Percentiles rank a stretch among this genome's conserved stretches.
phyloP scores from a whole-genome alignment of 2,888 invertebrate genomes.

The Liodrosophila aerea region DNA sequence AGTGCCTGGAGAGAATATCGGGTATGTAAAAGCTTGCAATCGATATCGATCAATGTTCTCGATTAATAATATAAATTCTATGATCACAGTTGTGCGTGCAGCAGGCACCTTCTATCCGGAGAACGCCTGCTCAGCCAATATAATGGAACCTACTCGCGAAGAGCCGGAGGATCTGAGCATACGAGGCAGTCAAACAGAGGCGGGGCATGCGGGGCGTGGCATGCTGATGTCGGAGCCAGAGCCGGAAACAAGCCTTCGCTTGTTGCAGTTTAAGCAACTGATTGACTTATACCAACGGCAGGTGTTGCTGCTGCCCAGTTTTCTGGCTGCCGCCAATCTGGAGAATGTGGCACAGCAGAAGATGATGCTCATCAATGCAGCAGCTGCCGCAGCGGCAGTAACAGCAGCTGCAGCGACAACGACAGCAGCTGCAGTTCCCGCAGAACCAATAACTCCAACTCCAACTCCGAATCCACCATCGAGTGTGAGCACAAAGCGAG shows the following conservation, averaged over 20 bases:
- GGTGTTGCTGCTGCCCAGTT: constrained; percentile 61
- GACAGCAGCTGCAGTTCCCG: constrained; percentile 11
- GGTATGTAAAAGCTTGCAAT: constrained; percentile 30
- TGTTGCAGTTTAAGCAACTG: constrained; percentile 67
- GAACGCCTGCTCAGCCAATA: constrained; percentile 53
- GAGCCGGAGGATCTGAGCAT: constrained; percentile 70
- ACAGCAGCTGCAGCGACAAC: constrained; percentile 19
- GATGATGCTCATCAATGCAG: constrained; percentile 65
- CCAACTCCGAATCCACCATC: background rate
- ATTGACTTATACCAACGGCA: constrained; percentile 64
- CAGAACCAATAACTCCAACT: constrained; percentile 5
- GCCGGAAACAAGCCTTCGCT: constrained; percentile 43
- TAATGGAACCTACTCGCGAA: constrained; percentile 30
- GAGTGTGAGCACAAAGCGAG: constrained; percentile 84
- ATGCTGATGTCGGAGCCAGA: background rate
- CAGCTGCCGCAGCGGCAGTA: constrained; percentile 49
- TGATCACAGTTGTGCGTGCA: constrained; percentile 78
- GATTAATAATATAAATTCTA: too few relatives aligned
- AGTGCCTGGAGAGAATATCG: constrained; percentile 47
- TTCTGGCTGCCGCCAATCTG: constrained; percentile 62
- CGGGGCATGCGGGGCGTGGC: background rate
- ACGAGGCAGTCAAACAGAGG: constrained; percentile 23
- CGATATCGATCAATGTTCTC: background rate
- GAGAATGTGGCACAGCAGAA: constrained; percentile 70
- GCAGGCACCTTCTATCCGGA: constrained; percentile 81